Evolutionary conservation across 2,113 vertebrate species (phyloP).

Genomic region (Ptilonorhynchus violaceus): DNA sequence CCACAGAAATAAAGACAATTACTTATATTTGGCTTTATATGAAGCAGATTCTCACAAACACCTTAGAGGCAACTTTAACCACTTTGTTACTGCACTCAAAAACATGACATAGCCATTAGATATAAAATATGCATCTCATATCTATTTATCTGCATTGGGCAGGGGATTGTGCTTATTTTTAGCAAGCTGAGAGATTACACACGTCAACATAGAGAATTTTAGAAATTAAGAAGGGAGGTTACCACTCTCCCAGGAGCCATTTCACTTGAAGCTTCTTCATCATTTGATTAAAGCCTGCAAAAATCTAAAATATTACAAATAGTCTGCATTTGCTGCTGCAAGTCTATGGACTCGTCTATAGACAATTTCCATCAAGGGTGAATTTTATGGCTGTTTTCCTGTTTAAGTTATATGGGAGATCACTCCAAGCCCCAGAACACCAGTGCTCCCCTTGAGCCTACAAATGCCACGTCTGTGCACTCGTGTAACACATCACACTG

Average conservation of each 20-base stretch:
- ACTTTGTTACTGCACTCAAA: neutral
- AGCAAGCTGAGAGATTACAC: neutral
- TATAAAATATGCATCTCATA: neutral
- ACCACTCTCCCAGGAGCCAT: neutral
- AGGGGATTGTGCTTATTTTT: neutral
- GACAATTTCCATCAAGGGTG: neutral
- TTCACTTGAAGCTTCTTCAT: neutral
- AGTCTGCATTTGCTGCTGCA: neutral
- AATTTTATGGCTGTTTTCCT: neutral
- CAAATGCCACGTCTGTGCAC: neutral
- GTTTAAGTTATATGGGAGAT: neutral
- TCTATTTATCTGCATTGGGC: neutral
- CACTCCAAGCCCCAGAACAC: neutral
- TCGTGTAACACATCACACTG: neutral
- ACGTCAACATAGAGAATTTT: neutral
- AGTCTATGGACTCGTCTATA: neutral
- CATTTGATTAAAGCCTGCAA: neutral
- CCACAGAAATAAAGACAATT: neutral
- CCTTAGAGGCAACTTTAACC: neutral
- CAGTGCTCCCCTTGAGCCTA: neutral
- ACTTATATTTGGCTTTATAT: neutral
- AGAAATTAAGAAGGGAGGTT: neutral
- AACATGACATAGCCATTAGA: neutral
- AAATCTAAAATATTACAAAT: neutral
- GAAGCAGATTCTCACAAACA: neutral